These are phyloP conservation scores for Steinernema hermaphroditum DNA, from an alignment of 2,888 invertebrate species.

Conservation along the genomic window DNA sequence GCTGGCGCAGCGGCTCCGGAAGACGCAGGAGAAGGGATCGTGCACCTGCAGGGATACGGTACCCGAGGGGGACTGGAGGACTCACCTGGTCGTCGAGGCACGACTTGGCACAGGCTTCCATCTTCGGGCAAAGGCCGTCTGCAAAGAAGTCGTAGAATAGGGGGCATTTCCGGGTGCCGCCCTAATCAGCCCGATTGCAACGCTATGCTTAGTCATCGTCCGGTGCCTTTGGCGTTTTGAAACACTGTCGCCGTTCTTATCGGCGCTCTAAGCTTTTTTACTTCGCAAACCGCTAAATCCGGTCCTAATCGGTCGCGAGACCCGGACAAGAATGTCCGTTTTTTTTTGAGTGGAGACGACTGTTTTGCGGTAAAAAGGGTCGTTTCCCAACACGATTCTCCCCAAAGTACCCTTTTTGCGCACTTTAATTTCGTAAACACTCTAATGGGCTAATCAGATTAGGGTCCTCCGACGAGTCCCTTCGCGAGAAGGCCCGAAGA, in stretches of 20 bases:
- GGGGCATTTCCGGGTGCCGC: too few species aligned
- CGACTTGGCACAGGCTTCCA: constrained; percentile 41
- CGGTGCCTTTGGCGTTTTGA: neutral
- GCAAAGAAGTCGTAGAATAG: neutral
- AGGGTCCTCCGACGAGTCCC: neutral
- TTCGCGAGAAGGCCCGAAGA: neutral
- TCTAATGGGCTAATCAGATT: neutral
- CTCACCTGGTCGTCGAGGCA: constrained; percentile 39
- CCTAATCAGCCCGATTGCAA: too few species aligned
- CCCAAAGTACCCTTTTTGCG: too few species aligned
- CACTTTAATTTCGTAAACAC: neutral
- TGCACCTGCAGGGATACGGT: constrained; percentile 3
- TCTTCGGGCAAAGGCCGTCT: constrained; percentile 42
- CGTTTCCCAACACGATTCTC: too few species aligned
- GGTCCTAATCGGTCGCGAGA: too few species aligned
- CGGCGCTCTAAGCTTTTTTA: too few species aligned
- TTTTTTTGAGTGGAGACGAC: too few species aligned
- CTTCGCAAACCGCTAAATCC: too few species aligned
- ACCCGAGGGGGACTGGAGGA: neutral
- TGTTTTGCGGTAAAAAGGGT: too few species aligned
- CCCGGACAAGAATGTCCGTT: too few species aligned
- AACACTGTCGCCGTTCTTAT: too few species aligned
- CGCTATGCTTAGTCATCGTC: neutral
- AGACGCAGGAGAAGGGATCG: constrained; percentile 43
- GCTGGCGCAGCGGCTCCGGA: constrained; percentile 38